Percentiles rank a stretch among this genome's conserved stretches.
These are phyloP conservation scores for Campoletis sonorensis DNA, from an alignment of 1,140 invertebrate species.

Conservation along the genomic window DNA sequence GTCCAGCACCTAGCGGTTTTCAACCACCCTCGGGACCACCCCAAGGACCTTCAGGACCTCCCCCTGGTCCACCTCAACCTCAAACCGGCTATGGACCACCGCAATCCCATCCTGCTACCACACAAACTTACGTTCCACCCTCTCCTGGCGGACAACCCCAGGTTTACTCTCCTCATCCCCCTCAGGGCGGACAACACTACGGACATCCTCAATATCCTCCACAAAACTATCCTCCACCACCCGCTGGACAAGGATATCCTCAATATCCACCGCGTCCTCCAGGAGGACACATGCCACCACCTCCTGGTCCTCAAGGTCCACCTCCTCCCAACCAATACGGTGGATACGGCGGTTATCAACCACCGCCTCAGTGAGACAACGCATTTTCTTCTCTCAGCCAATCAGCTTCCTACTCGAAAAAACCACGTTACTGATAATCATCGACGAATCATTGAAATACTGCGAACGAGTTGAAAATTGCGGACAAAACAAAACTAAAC, in stretches of 20 bases:
- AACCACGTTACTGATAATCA: conserved; percentile 33
- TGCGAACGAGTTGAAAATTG: neutral
- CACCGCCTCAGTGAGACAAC: conserved; percentile 72
- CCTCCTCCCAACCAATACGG: conserved; percentile 75
- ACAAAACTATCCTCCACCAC: conserved; percentile 73
- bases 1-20: conserved; percentile 72
- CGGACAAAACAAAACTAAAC: neutral
- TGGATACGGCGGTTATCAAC: conserved; percentile 75
- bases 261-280: conserved; percentile 74
- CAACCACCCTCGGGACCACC: conserved; percentile 73
- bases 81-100: conserved; percentile 69
- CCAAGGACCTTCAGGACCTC: conserved; percentile 68
- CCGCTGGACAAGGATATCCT: conserved; percentile 71
- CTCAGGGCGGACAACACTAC: conserved; percentile 73
- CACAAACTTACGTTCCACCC: conserved; percentile 73
- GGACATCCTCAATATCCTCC: conserved; percentile 75
- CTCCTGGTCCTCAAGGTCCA: conserved; percentile 74
- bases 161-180: conserved; percentile 72
- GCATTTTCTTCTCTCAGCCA: neutral
- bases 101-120: conserved; percentile 71
- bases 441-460: neutral
- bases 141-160: conserved; percentile 71
- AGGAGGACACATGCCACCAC: conserved; percentile 73
- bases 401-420: conserved; percentile 26
- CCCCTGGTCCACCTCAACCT: conserved; percentile 65